Evolutionary conservation across 2,888 invertebrate species (phyloP), one percentile per base, ranked within the genome.

Genomic region (Alentia gelatinosa): DNA sequence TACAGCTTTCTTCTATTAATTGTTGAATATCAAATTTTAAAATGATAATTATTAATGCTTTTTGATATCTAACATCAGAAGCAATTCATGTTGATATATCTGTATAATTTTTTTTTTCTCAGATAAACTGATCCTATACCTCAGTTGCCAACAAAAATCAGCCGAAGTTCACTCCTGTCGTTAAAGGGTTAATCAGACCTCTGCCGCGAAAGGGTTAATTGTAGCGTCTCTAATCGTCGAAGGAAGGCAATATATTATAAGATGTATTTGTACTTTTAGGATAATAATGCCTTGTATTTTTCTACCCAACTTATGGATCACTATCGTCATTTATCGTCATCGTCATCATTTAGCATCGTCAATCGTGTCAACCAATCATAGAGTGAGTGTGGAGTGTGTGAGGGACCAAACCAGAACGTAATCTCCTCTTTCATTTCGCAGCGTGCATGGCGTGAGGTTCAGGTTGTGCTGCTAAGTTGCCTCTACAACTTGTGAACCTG

Each of bases 271-370:
- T 79, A 79, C 79, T 35, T 37, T 39, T 37, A 79, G 79, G 37
- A 79, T 35, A 26, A n/a, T 26, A 30, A 79, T n/a, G 39, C 79
- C 79, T 79, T 79, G 79, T 79, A 79, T 79, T 79, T 79, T 79
- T 79, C 37, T 79, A 79, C 79, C 79, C 39, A 37, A 79, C 39
- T 79, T 23, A 39, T 37, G 23, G 23, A 79, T 37, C 79, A 79
- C 39, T 39, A 79, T 79, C 39, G n/a, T 79, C 39, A 79, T 79
- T 26, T 26, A 79, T 79, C 39, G 26, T 19, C 79, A 79, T 79
- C 79, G 4, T 79, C 79, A 79, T 79, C n/a, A 15, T 33, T 74
- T 33, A 33, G n/a, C 33, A 15, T 33, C 12, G 74, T 74, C 26
- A 74, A 33, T 15, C 33, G 9, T 37, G 15, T 79, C 23, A 79